Conservation (phyloP, 35 echinoderm and acorn worm species). For the Patiria miniata region DNA sequence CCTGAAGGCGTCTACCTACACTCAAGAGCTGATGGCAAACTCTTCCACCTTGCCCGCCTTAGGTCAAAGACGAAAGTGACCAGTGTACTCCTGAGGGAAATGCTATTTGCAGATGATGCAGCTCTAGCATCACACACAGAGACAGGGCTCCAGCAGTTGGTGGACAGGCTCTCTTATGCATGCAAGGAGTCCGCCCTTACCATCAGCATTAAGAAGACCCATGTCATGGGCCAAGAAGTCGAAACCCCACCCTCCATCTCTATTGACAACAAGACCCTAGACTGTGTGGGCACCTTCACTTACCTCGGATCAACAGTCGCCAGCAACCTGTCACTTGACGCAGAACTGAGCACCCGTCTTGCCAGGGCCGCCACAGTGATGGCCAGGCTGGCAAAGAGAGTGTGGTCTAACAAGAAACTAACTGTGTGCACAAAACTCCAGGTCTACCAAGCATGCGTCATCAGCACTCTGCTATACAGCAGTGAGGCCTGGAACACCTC, state of each 20-base stretch:
- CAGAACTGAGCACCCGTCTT: constrained; percentile 10
- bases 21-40: no score
- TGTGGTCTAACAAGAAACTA: constrained; percentile 41
- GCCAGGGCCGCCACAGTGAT: constrained; percentile 22
- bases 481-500: neutral
- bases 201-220: constrained; percentile 62
- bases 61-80: no score
- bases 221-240: constrained; percentile 33
- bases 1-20: constrained; percentile 26
- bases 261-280: constrained; percentile 1
- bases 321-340: no score
- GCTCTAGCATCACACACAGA: neutral
- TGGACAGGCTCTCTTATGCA: constrained; percentile 43
- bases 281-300: no score
- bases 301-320: no score
- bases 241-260: constrained; percentile 2
- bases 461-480: neutral
- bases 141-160: no score
- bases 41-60: no score
- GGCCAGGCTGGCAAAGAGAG: constrained; percentile 42
- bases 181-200: constrained; percentile 57
- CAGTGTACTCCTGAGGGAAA: no score
- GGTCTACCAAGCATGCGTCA: neutral
- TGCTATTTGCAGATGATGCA: no score
- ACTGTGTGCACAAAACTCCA: neutral